Evolutionary conservation across 2,797 vertebrate genomes (phyloP).

Genomic region (Numenius phaeopus): DNA sequence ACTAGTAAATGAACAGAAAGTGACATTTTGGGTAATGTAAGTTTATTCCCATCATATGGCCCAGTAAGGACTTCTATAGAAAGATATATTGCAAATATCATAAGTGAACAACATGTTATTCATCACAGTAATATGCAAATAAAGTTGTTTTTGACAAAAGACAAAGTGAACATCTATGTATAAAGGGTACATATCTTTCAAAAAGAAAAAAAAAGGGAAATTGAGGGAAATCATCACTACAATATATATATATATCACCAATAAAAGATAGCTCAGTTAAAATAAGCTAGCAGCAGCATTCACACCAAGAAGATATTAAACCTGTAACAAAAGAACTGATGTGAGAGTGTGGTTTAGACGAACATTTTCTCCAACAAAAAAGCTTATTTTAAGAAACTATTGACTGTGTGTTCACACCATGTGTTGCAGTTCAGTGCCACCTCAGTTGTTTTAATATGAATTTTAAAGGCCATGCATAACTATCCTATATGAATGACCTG

Average conservation of each 20-base stretch:
- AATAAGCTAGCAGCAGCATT: constrained; percentile 27
- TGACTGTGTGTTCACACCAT: neutral
- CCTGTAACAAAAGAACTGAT: neutral
- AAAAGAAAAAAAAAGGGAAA: neutral
- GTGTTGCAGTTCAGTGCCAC: neutral
- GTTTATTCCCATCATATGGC: constrained; percentile 15
- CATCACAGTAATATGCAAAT: constrained; percentile 33
- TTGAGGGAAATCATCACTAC: neutral
- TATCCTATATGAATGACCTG: neutral
- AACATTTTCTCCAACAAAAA: neutral
- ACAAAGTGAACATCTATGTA: neutral
- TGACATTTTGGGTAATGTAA: neutral
- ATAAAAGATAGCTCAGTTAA: neutral
- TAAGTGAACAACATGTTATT: constrained; percentile 58
- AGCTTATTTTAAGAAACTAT: neutral
- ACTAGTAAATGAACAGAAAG: neutral
- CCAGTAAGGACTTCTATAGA: neutral
- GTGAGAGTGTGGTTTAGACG: neutral
- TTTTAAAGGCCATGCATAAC: neutral
- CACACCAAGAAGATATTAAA: neutral
- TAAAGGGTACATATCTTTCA: neutral
- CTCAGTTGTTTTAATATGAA: neutral
- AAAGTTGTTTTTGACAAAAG: constrained; percentile 34
- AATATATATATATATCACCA: neutral
- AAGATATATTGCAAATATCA: constrained; percentile 27